Conservation (phyloP, 2,113 vertebrate species). For the Indicator maculatus region DNA sequence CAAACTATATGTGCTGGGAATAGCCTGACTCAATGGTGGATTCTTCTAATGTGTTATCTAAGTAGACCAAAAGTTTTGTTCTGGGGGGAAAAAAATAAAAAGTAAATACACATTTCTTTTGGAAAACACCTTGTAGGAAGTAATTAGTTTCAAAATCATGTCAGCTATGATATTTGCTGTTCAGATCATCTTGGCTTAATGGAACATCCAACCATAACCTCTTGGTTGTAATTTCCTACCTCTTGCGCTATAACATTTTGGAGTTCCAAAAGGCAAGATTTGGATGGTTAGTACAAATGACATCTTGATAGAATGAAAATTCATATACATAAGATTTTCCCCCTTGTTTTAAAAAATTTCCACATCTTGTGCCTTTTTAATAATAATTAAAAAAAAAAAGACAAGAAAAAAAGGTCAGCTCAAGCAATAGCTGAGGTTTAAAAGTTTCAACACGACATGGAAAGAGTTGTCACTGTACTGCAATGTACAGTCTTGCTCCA, state of each 20-base stretch:
- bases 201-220: not conserved
- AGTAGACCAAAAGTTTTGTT: not conserved
- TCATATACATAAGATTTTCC: not conserved
- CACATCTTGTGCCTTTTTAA: not conserved
- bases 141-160: not conserved
- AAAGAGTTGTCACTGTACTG: constrained; percentile 9
- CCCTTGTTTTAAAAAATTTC: not conserved
- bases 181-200: not conserved
- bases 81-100: not conserved
- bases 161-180: not conserved
- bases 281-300: not conserved
- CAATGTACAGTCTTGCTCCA: constrained; percentile 11
- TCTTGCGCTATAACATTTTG: not conserved
- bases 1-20: not conserved
- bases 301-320: not conserved
- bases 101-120: not conserved
- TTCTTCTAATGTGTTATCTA: not conserved
- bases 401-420: not conserved
- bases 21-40: fast-evolving
- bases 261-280: not conserved
- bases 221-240: not conserved
- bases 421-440: constrained; percentile 17
- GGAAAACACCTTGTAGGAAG: not conserved
- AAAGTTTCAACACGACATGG: constrained; percentile 11
- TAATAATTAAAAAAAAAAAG: too few species aligned